Evolutionary conservation across 2,113 vertebrate genomes (phyloP), one percentile per base, ranked within the genome.

Genomic region (Merops nubicus): DNA sequence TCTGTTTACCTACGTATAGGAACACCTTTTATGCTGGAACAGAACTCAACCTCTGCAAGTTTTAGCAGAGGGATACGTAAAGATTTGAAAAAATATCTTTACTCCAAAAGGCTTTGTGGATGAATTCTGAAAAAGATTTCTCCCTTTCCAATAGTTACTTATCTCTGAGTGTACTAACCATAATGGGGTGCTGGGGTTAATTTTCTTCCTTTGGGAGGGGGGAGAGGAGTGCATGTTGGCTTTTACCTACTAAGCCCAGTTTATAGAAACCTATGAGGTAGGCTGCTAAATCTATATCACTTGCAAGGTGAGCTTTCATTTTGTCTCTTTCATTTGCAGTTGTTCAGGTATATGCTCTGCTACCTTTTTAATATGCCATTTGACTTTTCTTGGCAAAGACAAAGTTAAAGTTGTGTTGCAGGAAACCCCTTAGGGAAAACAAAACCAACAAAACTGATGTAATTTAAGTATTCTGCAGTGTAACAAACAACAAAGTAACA

Each of bases 321-420:
- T 85, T 53, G 17, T 63, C 54, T 75, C 63, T 65, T 40, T 74
- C 26, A 64, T 56, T 96, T 93, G 34, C 42, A 70, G 29, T 81
- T 91, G 48, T 79, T 85, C 62, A 53, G 29, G 40, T 88, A 20
- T 47, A 69, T 88, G 65, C 86, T 92, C 74, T 89, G 31, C 67
- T 85, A 70, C 45, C n/a, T 89, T 75, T 85, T 89, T 85, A 92
- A 95, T 93, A 90, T 79, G 85, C 76, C 0, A 0, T 89, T 94
- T 81, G 64, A 84, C 90, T 89, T 91, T 70, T 79, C 90, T 64
- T 53, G 36, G 38, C 63, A 97, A 94, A 86, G 91, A 88, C 84
- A 85, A 92, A 92, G 36, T 60, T 85, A 74, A 29, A 67, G 25
- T 73, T 70, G 12, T 74, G n/a, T 88, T 10, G 1, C 40, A 78